phyloP scores from a whole-genome alignment of 2,888 invertebrate genomes.

The Lordiphosa fenestrarum region DNA sequence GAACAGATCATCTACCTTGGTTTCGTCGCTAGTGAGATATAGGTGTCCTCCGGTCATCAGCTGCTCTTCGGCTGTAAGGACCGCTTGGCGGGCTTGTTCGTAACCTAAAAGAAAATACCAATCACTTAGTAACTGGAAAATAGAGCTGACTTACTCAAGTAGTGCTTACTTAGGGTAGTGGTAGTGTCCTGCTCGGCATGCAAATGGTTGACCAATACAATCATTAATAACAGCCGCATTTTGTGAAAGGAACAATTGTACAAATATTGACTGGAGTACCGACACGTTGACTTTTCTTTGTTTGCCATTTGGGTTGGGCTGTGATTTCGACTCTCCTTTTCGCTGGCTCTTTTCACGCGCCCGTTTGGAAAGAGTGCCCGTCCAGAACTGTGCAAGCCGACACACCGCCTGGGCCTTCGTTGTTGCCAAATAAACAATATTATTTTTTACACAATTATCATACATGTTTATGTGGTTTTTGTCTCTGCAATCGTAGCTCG shows the following conservation, averaged over 20 bases:
- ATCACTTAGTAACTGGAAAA: background rate
- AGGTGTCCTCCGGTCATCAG: conserved; percentile 76
- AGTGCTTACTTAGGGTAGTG: conserved; percentile 32
- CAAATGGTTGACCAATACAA: conserved; percentile 12
- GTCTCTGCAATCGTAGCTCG: conserved; percentile 20
- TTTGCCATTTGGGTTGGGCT: background rate
- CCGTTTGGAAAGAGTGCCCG: conserved; percentile 28
- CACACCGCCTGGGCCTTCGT: conserved; percentile 3
- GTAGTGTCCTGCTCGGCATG: conserved; percentile 19
- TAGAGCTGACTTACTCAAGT: background rate
- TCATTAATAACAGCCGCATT: conserved; percentile 30
- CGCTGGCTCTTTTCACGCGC: conserved; percentile 12
- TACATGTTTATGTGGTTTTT: conserved; percentile 1
- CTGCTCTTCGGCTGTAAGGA: conserved; percentile 74
- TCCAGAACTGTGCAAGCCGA: conserved; percentile 43
- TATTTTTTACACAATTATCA: conserved; percentile 25
- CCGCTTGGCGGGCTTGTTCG: conserved; percentile 71
- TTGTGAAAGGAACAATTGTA: conserved; percentile 22
- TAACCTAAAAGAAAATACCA: conserved; percentile 55
- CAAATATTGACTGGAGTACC: conserved; percentile 52
- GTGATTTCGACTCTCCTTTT: conserved; percentile 7
- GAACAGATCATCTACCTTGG: conserved; percentile 72
- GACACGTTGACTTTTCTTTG: conserved; percentile 26
- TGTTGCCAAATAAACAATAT: conserved; percentile 21
- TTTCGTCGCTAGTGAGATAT: conserved; percentile 60